Percentiles rank a stretch among this genome's conserved stretches.
Evolutionary conservation across 2,797 vertebrate genomes (phyloP).

Genomic region (Meda fulgida): DNA sequence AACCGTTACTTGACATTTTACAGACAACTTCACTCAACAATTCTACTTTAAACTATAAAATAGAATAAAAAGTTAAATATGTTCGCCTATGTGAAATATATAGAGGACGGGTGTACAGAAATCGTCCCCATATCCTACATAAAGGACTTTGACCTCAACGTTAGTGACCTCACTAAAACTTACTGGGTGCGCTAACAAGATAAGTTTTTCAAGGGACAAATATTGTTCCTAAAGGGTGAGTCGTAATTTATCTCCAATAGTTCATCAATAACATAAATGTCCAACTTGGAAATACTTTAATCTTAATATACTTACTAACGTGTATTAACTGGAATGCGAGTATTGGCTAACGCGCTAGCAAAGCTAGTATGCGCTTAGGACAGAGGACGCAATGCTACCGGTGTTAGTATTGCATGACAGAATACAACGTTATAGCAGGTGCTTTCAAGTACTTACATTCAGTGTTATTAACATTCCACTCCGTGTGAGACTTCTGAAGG

Average conservation of each 20-base stretch:
- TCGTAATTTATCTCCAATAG: background rate
- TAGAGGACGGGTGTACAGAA: background rate
- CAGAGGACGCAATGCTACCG: no score
- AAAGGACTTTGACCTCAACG: background rate
- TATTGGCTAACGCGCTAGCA: no score
- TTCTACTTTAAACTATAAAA: background rate
- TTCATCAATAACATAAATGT: background rate
- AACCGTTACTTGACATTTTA: background rate
- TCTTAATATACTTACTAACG: no score
- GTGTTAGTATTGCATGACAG: no score
- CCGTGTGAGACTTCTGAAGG: no score
- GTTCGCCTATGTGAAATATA: background rate
- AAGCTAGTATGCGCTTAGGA: no score
- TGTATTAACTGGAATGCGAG: no score
- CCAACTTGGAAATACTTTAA: background rate
- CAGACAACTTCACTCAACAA: background rate
- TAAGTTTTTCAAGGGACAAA: background rate
- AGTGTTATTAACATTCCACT: no score
- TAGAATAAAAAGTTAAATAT: background rate
- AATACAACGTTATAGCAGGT: no score
- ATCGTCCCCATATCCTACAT: slow-evolving; percentile 5
- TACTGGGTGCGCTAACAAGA: background rate
- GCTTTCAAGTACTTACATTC: no score
- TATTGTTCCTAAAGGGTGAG: slow-evolving; percentile 6
- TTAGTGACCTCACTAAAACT: background rate